Conservation (phyloP, 2,888 invertebrate species). For the Tiphia femorata region DNA sequence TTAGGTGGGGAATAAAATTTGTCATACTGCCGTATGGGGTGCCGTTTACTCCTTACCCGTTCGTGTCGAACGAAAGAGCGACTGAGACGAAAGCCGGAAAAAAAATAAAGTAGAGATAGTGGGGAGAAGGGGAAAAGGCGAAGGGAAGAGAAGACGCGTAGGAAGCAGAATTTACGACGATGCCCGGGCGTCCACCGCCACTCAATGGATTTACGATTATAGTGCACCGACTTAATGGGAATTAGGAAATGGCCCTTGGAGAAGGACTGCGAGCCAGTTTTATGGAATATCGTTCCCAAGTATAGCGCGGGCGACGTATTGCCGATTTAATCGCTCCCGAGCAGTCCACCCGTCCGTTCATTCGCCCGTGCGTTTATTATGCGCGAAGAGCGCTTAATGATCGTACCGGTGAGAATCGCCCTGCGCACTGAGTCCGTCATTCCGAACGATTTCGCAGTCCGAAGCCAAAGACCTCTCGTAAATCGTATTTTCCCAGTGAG, state of each 20-base stretch:
- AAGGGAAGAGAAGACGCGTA: too few relatives aligned
- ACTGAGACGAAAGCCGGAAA: too few relatives aligned
- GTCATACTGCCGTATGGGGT: conserved; percentile 26
- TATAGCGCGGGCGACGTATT: not conserved
- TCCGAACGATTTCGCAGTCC: too few relatives aligned
- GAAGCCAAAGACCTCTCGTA: too few relatives aligned
- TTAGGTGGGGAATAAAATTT: conserved; percentile 45
- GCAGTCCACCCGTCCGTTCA: too few relatives aligned
- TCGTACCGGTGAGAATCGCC: too few relatives aligned
- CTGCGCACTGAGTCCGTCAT: too few relatives aligned
- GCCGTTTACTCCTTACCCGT: not conserved
- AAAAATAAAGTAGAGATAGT: not conserved
- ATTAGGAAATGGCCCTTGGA: conserved; percentile 32
- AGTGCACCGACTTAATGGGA: conserved; percentile 37
- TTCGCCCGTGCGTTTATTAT: too few relatives aligned
- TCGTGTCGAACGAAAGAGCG: too few relatives aligned
- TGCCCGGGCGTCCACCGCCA: conserved; percentile 3
- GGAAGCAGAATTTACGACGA: conserved; percentile 46
- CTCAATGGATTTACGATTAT: conserved; percentile 49
- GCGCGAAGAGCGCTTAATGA: too few relatives aligned
- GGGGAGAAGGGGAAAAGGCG: not conserved
- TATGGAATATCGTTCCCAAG: not conserved
- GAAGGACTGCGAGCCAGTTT: too few relatives aligned
- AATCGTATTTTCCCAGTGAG: too few relatives aligned
- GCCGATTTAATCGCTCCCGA: not conserved